These are phyloP conservation scores for sheep (Ovis aries) DNA, from an alignment of 2,113 vertebrate species.

Conservation along the genomic window DNA sequence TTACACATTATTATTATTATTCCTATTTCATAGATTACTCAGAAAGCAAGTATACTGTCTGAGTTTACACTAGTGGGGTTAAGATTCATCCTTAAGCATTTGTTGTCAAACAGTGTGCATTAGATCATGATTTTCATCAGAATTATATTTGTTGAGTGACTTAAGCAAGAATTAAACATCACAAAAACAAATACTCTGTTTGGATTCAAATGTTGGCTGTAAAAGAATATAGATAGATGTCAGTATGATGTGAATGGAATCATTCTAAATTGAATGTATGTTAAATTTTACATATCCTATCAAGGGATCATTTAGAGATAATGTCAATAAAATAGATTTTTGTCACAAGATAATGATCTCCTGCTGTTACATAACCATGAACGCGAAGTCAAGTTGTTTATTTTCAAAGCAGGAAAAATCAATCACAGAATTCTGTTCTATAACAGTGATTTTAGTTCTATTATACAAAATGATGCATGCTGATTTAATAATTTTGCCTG, in stretches of 20 bases:
- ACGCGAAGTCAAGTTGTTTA: conserved; percentile 56
- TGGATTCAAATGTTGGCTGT: conserved; percentile 32
- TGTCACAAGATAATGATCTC: conserved; percentile 51
- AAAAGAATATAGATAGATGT: conserved; percentile 49
- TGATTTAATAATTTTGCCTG: conserved; percentile 69
- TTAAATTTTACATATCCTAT: conserved; percentile 58
- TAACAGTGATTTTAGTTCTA: conserved; percentile 62
- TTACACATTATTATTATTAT: not conserved
- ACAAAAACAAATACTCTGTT: conserved; percentile 34
- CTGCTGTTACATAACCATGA: conserved; percentile 55
- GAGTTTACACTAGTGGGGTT: not conserved
- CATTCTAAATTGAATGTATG: conserved; percentile 51
- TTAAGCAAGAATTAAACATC: conserved; percentile 30
- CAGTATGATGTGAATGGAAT: conserved; percentile 1
- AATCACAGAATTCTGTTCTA: conserved; percentile 56
- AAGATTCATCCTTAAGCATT: not conserved
- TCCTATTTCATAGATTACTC: not conserved
- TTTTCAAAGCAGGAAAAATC: conserved; percentile 60
- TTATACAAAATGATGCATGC: conserved; percentile 63
- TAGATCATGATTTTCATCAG: not conserved
- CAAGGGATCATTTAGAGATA: conserved; percentile 56
- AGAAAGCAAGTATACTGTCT: not conserved
- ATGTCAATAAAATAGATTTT: conserved; percentile 58
- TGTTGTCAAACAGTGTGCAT: not conserved
- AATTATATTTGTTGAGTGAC: not conserved